Percentiles rank a stretch among this genome's conserved stretches.
These are phyloP conservation scores for Gymnodraco acuticeps DNA, from an alignment of 2,797 vertebrate species.

Conservation along the genomic window DNA sequence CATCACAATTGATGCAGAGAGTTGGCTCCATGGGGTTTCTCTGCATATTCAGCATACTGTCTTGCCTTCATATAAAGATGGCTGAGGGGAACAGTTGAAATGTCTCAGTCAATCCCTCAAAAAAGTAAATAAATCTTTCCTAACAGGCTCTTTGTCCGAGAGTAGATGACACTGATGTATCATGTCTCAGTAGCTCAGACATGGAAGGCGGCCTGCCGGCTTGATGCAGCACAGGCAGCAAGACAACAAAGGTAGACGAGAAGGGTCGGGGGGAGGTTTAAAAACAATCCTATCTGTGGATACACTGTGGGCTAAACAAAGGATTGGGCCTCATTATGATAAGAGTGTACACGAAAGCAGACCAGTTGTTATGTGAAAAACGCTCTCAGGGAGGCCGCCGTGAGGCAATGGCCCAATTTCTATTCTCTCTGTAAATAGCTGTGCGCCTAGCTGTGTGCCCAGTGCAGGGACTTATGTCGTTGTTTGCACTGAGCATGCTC, in stretches of 20 bases:
- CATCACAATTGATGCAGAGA: slow-evolving; percentile 27
- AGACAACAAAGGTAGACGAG: slow-evolving; percentile 51
- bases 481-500: slow-evolving; percentile 51
- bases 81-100: slow-evolving; percentile 49
- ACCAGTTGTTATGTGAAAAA: slow-evolving; percentile 64
- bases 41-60: background rate
- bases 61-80: slow-evolving; percentile 25
- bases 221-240: slow-evolving; percentile 45
- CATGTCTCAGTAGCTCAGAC: slow-evolving; percentile 59
- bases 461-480: slow-evolving; percentile 38
- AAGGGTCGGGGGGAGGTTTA: slow-evolving; percentile 53
- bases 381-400: slow-evolving; percentile 52
- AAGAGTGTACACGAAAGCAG: slow-evolving; percentile 62
- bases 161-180: slow-evolving; percentile 65
- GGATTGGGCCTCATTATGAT: slow-evolving; percentile 76
- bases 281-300: slow-evolving; percentile 75
- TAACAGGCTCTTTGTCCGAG: slow-evolving; percentile 46
- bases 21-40: slow-evolving; percentile 12
- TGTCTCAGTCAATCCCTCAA: slow-evolving; percentile 47
- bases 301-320: slow-evolving; percentile 76
- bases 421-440: slow-evolving; percentile 48
- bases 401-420: slow-evolving; percentile 70
- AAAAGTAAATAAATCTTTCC: slow-evolving; percentile 35
- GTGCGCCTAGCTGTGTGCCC: slow-evolving; percentile 18
- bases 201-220: slow-evolving; percentile 34